A percentile compares a stretch with the other conserved stretches of the same genome.
phyloP scores from a whole-genome alignment of 1,140 invertebrate species.

The Carposina sasakii region DNA sequence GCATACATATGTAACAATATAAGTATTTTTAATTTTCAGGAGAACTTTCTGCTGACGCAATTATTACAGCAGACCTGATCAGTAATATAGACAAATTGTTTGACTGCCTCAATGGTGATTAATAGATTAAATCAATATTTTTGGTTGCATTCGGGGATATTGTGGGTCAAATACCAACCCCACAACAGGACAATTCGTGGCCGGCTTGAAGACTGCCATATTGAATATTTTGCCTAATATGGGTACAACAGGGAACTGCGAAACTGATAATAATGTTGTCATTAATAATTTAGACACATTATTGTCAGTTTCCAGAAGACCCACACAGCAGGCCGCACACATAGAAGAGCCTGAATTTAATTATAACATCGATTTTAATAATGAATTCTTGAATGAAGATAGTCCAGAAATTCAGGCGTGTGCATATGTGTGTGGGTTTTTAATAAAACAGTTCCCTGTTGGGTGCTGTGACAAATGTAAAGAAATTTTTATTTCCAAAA shows the following conservation, averaged over 20 bases:
- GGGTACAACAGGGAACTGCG: constrained; percentile 11
- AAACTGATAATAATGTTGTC: constrained; percentile 4
- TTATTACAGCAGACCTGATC: constrained; percentile 4
- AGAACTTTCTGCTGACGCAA: neutral
- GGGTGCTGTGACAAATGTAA: neutral
- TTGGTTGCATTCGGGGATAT: constrained; percentile 1
- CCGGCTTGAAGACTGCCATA: constrained; percentile 15
- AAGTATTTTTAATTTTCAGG: too few relatives aligned
- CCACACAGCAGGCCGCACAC: too few relatives aligned
- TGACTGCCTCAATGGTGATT: constrained; percentile 7
- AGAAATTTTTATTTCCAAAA: neutral
- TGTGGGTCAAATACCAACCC: constrained; percentile 16
- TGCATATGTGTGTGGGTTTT: constrained; percentile 22
- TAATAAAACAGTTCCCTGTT: constrained; percentile 10
- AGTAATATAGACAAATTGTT: constrained; percentile 12
- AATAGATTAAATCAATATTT: too few relatives aligned
- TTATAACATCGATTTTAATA: neutral
- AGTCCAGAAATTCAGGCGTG: constrained; percentile 12
- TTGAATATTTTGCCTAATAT: constrained; percentile 6
- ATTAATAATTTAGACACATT: constrained; percentile 7
- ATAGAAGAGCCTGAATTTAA: too few relatives aligned
- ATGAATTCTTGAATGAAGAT: neutral
- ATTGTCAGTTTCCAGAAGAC: constrained; percentile 5
- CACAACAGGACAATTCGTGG: constrained; percentile 16
- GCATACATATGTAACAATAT: too few relatives aligned